These are phyloP conservation scores for Xiphorhynchus erythropygius DNA, from an alignment of 2,797 vertebrate genomes.

Conservation along the genomic window DNA sequence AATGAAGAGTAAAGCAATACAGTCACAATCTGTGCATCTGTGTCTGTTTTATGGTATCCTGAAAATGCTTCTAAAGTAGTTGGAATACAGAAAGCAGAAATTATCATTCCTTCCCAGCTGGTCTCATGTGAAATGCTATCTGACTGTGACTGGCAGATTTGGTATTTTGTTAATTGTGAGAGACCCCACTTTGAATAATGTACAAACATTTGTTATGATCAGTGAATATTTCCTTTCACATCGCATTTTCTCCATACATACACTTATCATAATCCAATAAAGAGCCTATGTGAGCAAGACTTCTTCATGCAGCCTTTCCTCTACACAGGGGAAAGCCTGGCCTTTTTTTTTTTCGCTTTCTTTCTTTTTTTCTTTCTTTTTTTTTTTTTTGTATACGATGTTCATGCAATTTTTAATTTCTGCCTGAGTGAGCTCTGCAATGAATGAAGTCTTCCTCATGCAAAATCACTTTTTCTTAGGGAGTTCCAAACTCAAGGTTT, in stretches of 20 bases:
- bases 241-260: constrained; percentile 7
- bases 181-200: constrained; percentile 11
- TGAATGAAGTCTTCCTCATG: not conserved
- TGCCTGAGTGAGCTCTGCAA: not conserved
- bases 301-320: not conserved
- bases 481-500: not conserved
- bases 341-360: not conserved
- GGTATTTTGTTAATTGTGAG: constrained; percentile 5
- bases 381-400: accelerated
- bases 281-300: not conserved
- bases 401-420: not conserved
- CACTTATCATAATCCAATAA: constrained; percentile 47
- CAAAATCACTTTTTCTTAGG: not conserved
- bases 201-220: constrained; percentile 11
- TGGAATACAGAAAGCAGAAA: constrained; percentile 2
- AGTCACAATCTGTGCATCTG: not conserved
- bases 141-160: constrained; percentile 27
- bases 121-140: constrained; percentile 11
- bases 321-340: not conserved
- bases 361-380: too few relatives aligned
- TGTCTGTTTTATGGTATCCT: not conserved
- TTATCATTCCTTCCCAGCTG: not conserved
- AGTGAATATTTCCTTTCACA: constrained; percentile 17
- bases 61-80: constrained; percentile 3
- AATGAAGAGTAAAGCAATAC: constrained; percentile 6